A percentile compares a stretch with the other conserved stretches of the same genome.
Evolutionary conservation across 2,113 vertebrate species (phyloP).

Genomic region (Enhydra lutris): DNA sequence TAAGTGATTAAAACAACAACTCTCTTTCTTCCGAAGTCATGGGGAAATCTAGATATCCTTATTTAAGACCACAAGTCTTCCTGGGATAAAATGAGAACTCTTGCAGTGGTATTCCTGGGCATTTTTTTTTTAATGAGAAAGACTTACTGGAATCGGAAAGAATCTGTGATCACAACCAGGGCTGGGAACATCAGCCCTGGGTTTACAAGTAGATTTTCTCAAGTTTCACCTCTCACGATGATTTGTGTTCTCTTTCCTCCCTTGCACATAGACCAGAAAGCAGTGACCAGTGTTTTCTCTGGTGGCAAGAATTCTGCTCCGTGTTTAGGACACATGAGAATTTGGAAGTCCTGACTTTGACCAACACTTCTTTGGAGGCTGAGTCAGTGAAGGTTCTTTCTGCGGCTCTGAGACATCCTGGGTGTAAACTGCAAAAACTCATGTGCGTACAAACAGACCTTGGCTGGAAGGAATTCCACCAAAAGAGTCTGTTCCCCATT

Average conservation of each 20-base stretch:
- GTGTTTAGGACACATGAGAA: background rate
- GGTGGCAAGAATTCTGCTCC: conserved; percentile 28
- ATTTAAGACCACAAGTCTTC: background rate
- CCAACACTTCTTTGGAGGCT: fast-evolving
- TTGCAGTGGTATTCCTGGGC: background rate
- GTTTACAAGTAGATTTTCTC: background rate
- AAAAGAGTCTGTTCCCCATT: background rate
- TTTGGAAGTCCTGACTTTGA: background rate
- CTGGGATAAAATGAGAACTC: background rate
- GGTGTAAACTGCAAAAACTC: background rate
- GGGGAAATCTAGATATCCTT: background rate
- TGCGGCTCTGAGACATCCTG: background rate
- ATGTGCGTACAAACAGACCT: background rate
- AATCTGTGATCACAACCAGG: no score
- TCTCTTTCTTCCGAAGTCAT: background rate
- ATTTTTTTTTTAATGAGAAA: background rate
- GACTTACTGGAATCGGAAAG: background rate
- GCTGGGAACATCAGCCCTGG: no score
- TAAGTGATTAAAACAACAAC: background rate
- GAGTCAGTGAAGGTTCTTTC: background rate
- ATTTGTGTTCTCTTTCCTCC: background rate
- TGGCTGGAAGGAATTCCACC: background rate
- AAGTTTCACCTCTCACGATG: fast-evolving
- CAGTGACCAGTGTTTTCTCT: background rate
- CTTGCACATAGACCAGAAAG: background rate